These are phyloP conservation scores for Mus minutoides DNA, from an alignment of 2,797 vertebrate genomes.

Conservation along the genomic window DNA sequence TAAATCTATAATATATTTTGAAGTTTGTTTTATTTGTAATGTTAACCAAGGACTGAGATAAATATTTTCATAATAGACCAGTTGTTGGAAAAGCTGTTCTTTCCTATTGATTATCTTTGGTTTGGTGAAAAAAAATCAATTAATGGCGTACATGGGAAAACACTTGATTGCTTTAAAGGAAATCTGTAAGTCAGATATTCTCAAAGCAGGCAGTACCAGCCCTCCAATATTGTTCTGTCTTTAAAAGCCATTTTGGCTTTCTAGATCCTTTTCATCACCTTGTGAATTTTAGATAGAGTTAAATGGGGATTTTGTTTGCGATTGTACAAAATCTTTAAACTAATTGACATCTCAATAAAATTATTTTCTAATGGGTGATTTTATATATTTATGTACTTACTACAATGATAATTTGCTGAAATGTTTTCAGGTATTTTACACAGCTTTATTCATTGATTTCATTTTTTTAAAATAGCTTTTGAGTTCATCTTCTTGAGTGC, in stretches of 20 bases:
- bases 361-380: not conserved
- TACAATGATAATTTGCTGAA: not conserved
- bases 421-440: not conserved
- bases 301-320: not conserved
- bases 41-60: not conserved
- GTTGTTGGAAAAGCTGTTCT: not conserved
- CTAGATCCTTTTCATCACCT: not conserved
- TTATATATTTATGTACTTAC: not conserved
- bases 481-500: not conserved
- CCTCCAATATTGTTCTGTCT: not conserved
- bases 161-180: not conserved
- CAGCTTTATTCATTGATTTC: not conserved
- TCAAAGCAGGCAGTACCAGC: not conserved
- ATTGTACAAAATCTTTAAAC: not conserved
- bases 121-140: not conserved
- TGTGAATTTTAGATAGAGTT: not conserved
- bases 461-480: not conserved
- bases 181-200: not conserved
- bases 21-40: not conserved
- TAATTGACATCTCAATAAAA: not conserved
- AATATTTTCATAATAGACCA: not conserved
- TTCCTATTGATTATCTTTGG: not conserved
- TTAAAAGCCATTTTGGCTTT: not conserved
- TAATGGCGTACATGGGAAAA: not conserved
- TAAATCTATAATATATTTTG: not conserved